Base-by-base conservation (phyloP, 1,140 invertebrate genomes). In the Panagrolaimus sp. region DNA sequence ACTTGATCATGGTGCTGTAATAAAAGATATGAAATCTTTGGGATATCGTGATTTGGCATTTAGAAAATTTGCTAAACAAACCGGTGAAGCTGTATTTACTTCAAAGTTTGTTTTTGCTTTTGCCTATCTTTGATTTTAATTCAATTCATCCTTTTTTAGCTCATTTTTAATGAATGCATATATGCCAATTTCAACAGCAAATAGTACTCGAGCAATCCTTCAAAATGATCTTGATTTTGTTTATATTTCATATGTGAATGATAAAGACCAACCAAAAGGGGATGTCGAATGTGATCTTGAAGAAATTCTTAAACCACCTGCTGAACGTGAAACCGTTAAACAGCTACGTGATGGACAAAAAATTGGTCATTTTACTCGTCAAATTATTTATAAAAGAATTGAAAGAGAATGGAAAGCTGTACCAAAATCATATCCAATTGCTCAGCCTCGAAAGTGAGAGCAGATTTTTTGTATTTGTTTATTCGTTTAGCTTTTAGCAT, bases 401-500 rank as follows among this genome's bases (percentile, higher is more conserved):
- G 76, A 81, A 47, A 67, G 71, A 14, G 79, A 81, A 70, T 82
- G 67, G 66, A 75, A 74, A 62, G 66, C 69, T 45, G 65, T 81
- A 47, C 81, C 83, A 93, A 96, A 72, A 93, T 94, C 44, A 91
- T 93, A 84, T 94, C 94, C 62, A 95, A 96, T 87, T 91, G 96
- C 86, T 92, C 96, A 61, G 86, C 96, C 48, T 96, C 95, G 87
- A 44, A 70, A 70, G 23, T 70, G 38, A n/a, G 38, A 38, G 31
- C 7, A 38, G 7, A 2, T 38, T 4, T 38, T 38, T 38, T 38
- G 31, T n/a, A 7, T 38, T 38, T n/a, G 16, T 20, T 67, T 48
- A 20, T 67, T 67, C n/a, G n/a, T n/a, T n/a, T n/a, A 57, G 4
- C 9, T 67, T 66, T 48, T 14, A 11, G 25, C 27, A 9, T 57